A percentile compares a stretch with the other conserved stretches of the same genome.
Evolutionary conservation across 2,797 vertebrate genomes (phyloP).

Genomic region (Parotocinclus haroldoi): DNA sequence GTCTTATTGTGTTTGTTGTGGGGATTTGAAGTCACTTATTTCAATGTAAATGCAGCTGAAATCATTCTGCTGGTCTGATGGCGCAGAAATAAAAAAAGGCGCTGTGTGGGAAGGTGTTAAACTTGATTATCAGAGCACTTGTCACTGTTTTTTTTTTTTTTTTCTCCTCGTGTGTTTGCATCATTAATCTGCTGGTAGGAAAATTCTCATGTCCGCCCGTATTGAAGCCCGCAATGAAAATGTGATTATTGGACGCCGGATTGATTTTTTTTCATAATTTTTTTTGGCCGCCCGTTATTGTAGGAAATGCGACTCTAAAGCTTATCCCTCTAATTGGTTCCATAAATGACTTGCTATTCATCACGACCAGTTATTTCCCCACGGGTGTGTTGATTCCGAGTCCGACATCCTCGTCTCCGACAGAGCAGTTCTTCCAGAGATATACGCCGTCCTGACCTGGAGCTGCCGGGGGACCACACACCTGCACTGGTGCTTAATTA

Average conservation of each 20-base stretch:
- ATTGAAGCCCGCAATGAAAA: conserved; percentile 7
- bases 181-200: conserved; percentile 23
- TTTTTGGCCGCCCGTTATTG: background rate
- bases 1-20: background rate
- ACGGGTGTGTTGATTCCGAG: background rate
- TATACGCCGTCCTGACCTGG: conserved; percentile 5
- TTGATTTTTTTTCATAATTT: background rate
- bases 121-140: conserved; percentile 34
- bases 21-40: conserved; percentile 8
- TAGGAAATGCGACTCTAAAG: conserved; percentile 5
- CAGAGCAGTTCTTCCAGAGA: background rate
- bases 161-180: conserved; percentile 31
- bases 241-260: background rate
- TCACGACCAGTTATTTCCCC: conserved; percentile 6
- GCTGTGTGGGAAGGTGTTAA: conserved; percentile 41
- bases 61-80: conserved; percentile 25
- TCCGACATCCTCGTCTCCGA: background rate
- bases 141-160: conserved; percentile 27
- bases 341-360: conserved; percentile 16
- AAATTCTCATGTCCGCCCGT: conserved; percentile 2
- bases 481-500: conserved; percentile 19
- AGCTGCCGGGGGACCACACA: conserved; percentile 7
- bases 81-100: conserved; percentile 25
- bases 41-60: conserved; percentile 29
- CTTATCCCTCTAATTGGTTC: conserved; percentile 14